Evolutionary conservation across 2,888 invertebrate species (phyloP).

Genomic region (Callimorpha dominula): DNA sequence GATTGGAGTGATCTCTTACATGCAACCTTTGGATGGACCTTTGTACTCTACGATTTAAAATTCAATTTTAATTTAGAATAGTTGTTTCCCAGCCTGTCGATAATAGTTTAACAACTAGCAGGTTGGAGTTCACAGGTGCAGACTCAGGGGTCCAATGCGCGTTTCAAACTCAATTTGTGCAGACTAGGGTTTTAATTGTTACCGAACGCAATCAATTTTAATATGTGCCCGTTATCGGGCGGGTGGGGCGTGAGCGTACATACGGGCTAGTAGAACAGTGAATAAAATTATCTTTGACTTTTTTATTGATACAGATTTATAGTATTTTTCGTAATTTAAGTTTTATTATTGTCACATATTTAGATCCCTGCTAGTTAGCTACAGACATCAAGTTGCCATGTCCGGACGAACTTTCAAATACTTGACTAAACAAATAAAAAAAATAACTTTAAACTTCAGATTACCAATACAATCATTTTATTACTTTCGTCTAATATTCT

Average conservation of each 20-base stretch:
- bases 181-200: slow-evolving; percentile 65
- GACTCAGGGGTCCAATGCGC: slow-evolving; percentile 42
- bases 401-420: no score
- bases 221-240: slow-evolving; percentile 56
- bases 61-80: slow-evolving; percentile 9
- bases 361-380: no score
- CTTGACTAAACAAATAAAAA: no score
- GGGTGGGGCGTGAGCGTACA: slow-evolving; percentile 37
- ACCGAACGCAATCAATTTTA: slow-evolving; percentile 69
- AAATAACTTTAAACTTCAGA: no score
- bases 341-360: no score
- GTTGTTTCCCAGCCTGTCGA: not conserved
- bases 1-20: no score
- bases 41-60: not conserved
- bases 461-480: no score
- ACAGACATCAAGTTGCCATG: no score
- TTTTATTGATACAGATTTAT: not conserved
- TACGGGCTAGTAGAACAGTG: slow-evolving; percentile 31
- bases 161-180: slow-evolving; percentile 68
- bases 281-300: slow-evolving; percentile 2
- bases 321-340: no score
- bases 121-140: slow-evolving; percentile 51
- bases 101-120: slow-evolving; percentile 18
- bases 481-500: no score
- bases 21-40: no score